These are phyloP conservation scores for Oenanthe melanoleuca DNA, from an alignment of 2,113 vertebrate genomes.

Conservation along the genomic window DNA sequence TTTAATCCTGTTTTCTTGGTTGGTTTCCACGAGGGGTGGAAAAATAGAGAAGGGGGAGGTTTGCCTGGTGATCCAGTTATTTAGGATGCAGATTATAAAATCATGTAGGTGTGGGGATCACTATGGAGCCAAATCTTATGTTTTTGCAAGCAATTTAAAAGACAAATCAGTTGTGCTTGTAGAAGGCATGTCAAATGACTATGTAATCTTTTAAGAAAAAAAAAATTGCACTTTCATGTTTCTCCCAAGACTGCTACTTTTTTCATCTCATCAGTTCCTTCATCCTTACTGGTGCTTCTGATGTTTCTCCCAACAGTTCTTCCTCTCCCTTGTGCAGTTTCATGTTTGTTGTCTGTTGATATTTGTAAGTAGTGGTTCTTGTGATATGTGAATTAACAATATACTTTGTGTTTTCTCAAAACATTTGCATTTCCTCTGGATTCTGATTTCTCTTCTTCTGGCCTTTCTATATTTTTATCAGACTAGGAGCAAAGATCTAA, in stretches of 20 bases:
- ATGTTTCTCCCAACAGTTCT: neutral
- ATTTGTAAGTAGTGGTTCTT: neutral
- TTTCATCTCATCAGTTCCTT: neutral
- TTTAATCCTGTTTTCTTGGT: constrained; percentile 62
- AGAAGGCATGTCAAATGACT: neutral
- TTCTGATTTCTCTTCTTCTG: neutral
- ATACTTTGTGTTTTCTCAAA: neutral
- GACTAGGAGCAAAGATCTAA: neutral
- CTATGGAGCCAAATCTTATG: neutral
- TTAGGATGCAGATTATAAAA: constrained; percentile 19
- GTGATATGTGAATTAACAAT: neutral
- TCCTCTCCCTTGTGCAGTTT: neutral
- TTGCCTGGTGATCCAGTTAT: constrained; percentile 52
- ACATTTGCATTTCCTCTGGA: neutral
- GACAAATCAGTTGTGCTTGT: neutral
- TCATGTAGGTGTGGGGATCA: neutral
- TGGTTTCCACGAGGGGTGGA: constrained; percentile 1
- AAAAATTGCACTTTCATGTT: neutral
- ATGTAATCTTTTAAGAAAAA: neutral
- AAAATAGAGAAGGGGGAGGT: constrained; percentile 46
- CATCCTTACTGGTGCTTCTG: neutral
- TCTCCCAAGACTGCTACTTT: neutral
- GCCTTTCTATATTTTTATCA: neutral
- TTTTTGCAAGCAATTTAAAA: neutral
- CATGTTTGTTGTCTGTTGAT: neutral